Percentiles rank a stretch among this genome's conserved stretches.
These are phyloP conservation scores for Aplochiton taeniatus DNA, from an alignment of 2,797 vertebrate species.

Conservation along the genomic window DNA sequence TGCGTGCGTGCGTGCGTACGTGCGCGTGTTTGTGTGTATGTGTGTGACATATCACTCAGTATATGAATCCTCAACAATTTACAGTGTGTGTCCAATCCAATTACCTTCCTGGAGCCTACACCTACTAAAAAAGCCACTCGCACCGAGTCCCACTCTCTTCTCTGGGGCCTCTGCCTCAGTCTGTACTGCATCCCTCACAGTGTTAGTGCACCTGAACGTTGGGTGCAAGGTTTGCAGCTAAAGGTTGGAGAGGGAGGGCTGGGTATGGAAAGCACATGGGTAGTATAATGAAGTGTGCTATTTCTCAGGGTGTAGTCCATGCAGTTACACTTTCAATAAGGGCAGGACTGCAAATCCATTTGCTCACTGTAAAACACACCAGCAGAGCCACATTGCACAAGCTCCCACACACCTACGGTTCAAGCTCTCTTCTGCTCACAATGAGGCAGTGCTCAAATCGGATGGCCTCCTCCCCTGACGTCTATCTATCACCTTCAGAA, in stretches of 20 bases:
- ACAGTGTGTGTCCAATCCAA: slow-evolving; percentile 55
- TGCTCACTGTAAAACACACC: too few species aligned
- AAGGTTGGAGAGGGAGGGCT: not conserved
- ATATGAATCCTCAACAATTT: slow-evolving; percentile 54
- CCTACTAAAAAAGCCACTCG: not conserved
- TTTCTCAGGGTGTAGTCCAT: not conserved
- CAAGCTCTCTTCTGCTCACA: too few species aligned
- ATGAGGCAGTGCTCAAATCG: too few species aligned
- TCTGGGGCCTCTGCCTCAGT: slow-evolving; percentile 6
- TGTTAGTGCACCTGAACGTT: slow-evolving; percentile 9
- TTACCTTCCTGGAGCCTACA: slow-evolving; percentile 36
- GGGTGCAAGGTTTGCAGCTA: not conserved
- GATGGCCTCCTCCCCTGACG: too few species aligned
- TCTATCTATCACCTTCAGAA: too few species aligned
- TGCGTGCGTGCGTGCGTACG: not conserved
- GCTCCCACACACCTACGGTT: too few species aligned
- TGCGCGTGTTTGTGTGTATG: not conserved
- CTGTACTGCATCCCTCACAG: slow-evolving; percentile 4
- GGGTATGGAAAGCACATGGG: not conserved
- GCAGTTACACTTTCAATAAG: not conserved
- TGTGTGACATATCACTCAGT: slow-evolving; percentile 43
- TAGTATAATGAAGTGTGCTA: not conserved
- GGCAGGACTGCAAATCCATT: too few species aligned
- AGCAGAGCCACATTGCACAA: too few species aligned
- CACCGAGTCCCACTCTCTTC: not conserved